phyloP scores from a whole-genome alignment of 2,888 invertebrate genomes.

The Phengaris alcon region DNA sequence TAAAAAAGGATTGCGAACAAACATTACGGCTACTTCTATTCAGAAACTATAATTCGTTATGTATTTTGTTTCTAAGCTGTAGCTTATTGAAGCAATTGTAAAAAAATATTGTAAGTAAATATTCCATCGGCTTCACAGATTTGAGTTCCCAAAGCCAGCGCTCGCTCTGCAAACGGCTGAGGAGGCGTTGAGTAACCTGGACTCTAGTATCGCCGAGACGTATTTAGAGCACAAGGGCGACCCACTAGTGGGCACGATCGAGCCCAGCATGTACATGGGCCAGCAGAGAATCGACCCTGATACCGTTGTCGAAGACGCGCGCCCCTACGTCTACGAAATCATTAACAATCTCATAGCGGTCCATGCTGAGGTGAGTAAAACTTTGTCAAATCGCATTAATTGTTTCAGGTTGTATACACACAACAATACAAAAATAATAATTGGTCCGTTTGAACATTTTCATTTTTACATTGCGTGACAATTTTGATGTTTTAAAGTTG shows the following conservation, averaged over 20 bases:
- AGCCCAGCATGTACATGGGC: conserved; percentile 96
- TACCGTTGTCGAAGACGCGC: conserved; percentile 85
- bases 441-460: no score
- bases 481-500: no score
- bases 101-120: neutral
- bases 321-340: conserved; percentile 94
- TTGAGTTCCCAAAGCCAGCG: conserved; percentile 87
- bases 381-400: neutral
- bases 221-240: conserved; percentile 95
- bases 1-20: no score
- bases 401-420: no score
- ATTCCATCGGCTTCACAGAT: conserved; percentile 52
- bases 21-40: no score
- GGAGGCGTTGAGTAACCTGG: conserved; percentile 80
- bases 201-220: conserved; percentile 85
- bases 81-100: no score
- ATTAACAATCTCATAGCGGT: conserved; percentile 89
- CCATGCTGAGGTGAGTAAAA: conserved; percentile 82
- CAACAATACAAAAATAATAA: no score
- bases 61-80: no score
- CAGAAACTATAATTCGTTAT: no score
- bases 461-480: no score
- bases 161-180: conserved; percentile 84
- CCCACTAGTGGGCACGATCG: conserved; percentile 96
- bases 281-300: conserved; percentile 91